Evolutionary conservation across 2,797 vertebrate genomes (phyloP).

Genomic region (Chloroceryle amazona): DNA sequence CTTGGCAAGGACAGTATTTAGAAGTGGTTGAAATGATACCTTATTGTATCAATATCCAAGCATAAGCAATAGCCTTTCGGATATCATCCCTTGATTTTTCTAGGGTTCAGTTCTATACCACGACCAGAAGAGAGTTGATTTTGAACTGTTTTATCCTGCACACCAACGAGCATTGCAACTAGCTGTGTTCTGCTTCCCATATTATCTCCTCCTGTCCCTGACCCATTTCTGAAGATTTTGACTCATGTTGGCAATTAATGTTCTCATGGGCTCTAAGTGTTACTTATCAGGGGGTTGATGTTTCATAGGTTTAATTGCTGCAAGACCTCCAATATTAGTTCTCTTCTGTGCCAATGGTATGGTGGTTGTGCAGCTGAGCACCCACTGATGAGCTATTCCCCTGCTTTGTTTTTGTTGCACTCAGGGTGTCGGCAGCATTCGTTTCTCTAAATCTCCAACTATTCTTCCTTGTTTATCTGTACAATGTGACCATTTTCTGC

Average conservation of each 20-base stretch:
- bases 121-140: not conserved
- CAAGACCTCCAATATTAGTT: not conserved
- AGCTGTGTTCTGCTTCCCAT: not conserved
- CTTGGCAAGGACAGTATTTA: not conserved
- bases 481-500: not conserved
- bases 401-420: not conserved
- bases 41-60: not conserved
- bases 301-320: not conserved
- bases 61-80: not conserved
- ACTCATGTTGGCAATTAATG: not conserved
- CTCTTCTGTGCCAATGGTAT: rapidly evolving
- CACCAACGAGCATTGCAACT: rapidly evolving
- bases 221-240: not conserved
- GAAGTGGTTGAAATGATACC: not conserved
- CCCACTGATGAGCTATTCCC: not conserved
- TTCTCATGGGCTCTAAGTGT: not conserved
- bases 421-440: not conserved
- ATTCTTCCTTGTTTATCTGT: constrained; percentile 29
- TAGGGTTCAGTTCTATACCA: not conserved
- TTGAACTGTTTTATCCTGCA: not conserved
- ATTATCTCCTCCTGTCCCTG: not conserved
- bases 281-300: not conserved
- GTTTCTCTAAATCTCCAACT: not conserved
- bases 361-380: not conserved
- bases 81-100: not conserved